Percentiles rank a stretch among this genome's conserved stretches.
Evolutionary conservation across 2,113 vertebrate genomes (phyloP).

Genomic region (Telmatochromis sp.): DNA sequence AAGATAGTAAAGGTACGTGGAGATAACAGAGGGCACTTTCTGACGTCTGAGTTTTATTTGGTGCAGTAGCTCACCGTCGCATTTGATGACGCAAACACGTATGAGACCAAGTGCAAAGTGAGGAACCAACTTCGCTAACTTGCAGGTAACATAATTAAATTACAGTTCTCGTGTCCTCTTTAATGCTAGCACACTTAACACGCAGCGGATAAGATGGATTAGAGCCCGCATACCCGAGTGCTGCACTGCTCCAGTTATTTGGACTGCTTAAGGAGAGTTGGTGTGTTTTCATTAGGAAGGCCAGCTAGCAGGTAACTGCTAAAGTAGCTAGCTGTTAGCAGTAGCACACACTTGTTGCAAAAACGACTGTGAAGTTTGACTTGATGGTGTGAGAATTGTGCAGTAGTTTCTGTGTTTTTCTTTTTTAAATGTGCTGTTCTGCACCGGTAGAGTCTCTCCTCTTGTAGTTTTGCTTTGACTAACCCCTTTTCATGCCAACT

Average conservation of each 20-base stretch:
- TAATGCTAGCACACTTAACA: accelerated
- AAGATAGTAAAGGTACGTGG: not conserved
- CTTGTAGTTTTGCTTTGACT: no score
- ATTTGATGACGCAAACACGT: constrained; percentile 43
- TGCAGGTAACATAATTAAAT: constrained; percentile 39
- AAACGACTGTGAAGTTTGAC: not conserved
- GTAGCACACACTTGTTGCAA: constrained; percentile 40
- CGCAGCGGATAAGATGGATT: accelerated
- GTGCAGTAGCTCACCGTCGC: not conserved
- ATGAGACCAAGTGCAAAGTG: constrained; percentile 42
- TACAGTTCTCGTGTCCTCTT: no score
- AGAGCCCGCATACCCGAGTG: accelerated
- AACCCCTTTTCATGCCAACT: not conserved
- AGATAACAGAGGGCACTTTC: not conserved
- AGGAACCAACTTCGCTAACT: constrained; percentile 37
- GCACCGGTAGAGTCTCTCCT: not conserved
- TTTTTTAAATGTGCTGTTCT: not conserved
- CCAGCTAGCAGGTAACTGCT: constrained; percentile 21
- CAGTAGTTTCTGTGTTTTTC: not conserved
- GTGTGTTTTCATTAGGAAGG: not conserved
- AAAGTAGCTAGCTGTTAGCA: constrained; percentile 27
- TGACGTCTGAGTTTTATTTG: not conserved
- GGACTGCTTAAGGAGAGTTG: not conserved
- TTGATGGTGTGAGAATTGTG: not conserved
- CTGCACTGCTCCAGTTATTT: not conserved